phyloP scores from a whole-genome alignment of 2,888 invertebrate species.

The Strigamia maritima region DNA sequence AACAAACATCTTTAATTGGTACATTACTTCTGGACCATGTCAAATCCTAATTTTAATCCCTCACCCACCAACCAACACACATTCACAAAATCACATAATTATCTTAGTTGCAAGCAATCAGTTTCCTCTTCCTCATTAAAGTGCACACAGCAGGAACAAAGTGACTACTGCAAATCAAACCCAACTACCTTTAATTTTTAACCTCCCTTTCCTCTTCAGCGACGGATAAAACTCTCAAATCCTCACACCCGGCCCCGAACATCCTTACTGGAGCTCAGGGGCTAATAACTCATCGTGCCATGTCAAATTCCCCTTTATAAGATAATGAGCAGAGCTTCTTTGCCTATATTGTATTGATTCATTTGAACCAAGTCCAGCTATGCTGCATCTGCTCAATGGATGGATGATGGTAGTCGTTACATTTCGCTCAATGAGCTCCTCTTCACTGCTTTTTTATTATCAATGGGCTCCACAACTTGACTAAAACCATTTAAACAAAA shows the following conservation, averaged over 20 bases:
- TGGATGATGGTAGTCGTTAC: background rate
- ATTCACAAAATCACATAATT: constrained; percentile 7
- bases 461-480: background rate
- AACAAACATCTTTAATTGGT: background rate
- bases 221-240: background rate
- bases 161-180: background rate
- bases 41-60: background rate
- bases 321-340: constrained; percentile 6
- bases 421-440: constrained; percentile 3
- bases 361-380: background rate
- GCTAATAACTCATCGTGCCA: background rate
- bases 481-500: constrained; percentile 11
- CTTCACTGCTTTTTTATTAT: background rate
- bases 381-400: background rate
- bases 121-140: constrained; percentile 21
- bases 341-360: background rate
- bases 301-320: background rate
- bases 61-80: background rate
- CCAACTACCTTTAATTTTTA: constrained; percentile 2
- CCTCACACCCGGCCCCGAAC: background rate
- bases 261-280: background rate
- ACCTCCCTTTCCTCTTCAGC: background rate
- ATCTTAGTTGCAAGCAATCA: background rate
- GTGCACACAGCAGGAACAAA: background rate
- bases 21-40: background rate